phyloP scores from a whole-genome alignment of 2,113 vertebrate species.

The Rhineura floridana region DNA sequence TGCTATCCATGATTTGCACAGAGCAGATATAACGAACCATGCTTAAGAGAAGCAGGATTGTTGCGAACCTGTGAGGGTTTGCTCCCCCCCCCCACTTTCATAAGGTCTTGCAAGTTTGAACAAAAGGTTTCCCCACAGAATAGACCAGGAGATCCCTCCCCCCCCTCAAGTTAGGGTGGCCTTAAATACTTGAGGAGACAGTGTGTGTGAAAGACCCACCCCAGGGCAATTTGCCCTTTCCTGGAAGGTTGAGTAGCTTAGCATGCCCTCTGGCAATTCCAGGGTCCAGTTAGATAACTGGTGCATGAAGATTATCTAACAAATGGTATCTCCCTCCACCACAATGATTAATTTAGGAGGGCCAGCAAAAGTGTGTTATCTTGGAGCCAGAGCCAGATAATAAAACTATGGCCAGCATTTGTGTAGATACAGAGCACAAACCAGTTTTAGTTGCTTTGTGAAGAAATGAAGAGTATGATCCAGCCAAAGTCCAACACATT shows the following conservation, averaged over 20 bases:
- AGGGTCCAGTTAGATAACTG: too few species aligned
- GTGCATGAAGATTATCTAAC: neutral
- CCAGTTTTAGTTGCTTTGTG: neutral
- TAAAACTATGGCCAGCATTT: neutral
- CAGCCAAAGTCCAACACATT: neutral
- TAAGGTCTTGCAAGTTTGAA: neutral
- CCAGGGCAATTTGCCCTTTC: neutral
- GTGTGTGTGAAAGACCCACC: neutral
- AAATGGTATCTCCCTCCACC: neutral
- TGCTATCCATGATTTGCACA: neutral
- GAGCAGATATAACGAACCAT: neutral
- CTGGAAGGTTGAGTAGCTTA: too few species aligned
- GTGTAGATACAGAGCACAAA: neutral
- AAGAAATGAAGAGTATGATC: neutral
- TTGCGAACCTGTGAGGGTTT: neutral
- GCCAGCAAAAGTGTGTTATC: neutral
- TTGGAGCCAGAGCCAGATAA: neutral
- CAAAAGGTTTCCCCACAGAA: neutral
- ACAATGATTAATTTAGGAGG: neutral
- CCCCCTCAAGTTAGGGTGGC: too few species aligned
- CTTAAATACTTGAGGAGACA: too few species aligned
- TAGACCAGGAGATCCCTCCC: neutral
- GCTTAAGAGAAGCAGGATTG: neutral
- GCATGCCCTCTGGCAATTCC: neutral
- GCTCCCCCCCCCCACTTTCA: neutral